Conservation (phyloP, 2,797 vertebrate genomes). For the Numenius phaeopus region DNA sequence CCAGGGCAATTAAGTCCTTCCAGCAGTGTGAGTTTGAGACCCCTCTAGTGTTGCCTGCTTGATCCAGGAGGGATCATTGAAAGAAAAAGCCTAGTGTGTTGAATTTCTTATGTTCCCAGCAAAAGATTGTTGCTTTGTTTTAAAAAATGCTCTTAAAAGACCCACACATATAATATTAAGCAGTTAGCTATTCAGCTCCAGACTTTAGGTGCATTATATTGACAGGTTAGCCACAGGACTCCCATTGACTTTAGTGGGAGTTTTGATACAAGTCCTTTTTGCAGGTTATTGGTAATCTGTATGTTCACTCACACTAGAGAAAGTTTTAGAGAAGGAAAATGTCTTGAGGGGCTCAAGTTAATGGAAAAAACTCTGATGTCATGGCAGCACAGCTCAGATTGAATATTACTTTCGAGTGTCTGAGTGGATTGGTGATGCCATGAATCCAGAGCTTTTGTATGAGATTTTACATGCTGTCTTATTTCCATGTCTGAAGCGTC, state of each 20-base stretch:
- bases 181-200: background rate
- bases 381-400: background rate
- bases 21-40: background rate
- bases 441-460: background rate
- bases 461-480: background rate
- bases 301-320: background rate
- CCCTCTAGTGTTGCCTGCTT: conserved; percentile 19
- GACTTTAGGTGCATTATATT: background rate
- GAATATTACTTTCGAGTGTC: background rate
- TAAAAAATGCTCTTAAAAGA: background rate
- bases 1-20: conserved; percentile 20
- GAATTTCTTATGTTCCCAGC: background rate
- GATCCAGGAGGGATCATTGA: background rate
- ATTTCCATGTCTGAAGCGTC: background rate
- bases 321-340: background rate
- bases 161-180: background rate
- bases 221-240: background rate
- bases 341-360: background rate
- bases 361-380: background rate
- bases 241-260: background rate
- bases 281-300: background rate
- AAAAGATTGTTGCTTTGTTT: conserved; percentile 5
- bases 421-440: background rate
- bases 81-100: background rate
- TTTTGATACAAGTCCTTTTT: background rate